phyloP scores from a whole-genome alignment of 2,888 invertebrate genomes.

The Cheilosia impressa region DNA sequence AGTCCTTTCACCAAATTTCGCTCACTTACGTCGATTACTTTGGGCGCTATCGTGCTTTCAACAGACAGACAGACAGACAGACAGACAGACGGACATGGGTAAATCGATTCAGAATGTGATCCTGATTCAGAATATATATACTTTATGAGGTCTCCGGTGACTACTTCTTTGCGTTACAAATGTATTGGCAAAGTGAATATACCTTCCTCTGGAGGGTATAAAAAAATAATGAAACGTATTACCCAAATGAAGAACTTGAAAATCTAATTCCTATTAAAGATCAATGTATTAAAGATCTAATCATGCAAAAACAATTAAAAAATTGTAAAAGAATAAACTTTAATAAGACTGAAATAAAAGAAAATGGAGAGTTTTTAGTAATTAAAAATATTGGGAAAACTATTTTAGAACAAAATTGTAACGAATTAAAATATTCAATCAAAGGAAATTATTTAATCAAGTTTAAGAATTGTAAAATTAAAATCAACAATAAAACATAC shows the following conservation, averaged over 20 bases:
- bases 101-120: too few species aligned
- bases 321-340: conserved; percentile 6
- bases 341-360: conserved; percentile 6
- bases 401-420: conserved; percentile 1
- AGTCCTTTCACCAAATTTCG: too few species aligned
- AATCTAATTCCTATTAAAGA: conserved; percentile 1
- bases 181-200: too few species aligned
- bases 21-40: too few species aligned
- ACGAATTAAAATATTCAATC: background rate
- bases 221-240: conserved; percentile 9
- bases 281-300: conserved; percentile 21
- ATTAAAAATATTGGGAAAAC: conserved; percentile 14
- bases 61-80: too few species aligned
- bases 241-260: conserved; percentile 3
- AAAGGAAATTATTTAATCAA: background rate
- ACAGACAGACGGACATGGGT: too few species aligned
- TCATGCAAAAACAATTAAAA: conserved; percentile 10
- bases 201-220: too few species aligned
- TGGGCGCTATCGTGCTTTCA: too few species aligned
- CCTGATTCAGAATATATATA: too few species aligned
- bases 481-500: too few species aligned
- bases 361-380: background rate
- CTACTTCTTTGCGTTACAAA: too few species aligned
- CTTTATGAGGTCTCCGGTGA: too few species aligned
- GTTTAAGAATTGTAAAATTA: conserved; percentile 2